Conservation (phyloP, 2,797 vertebrate species). For the Setipinna tenuifilis region DNA sequence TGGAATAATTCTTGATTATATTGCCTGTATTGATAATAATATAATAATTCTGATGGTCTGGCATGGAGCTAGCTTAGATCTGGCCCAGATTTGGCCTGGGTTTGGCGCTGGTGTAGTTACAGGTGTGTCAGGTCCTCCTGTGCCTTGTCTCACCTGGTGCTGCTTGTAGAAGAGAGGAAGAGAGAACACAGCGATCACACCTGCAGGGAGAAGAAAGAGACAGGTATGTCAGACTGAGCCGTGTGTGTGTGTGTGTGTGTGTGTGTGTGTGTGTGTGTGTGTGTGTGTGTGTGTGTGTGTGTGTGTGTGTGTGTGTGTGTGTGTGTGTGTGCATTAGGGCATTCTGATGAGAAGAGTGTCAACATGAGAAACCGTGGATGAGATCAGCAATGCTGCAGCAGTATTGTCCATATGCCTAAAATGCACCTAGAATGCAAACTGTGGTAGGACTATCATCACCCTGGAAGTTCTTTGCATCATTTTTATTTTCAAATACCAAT, state of each 20-base stretch:
- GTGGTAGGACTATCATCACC: too few species aligned
- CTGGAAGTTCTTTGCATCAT: too few species aligned
- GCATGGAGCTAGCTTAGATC: background rate
- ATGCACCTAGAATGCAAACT: too few species aligned
- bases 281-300: background rate
- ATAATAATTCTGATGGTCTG: background rate
- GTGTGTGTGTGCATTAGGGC: conserved; percentile 2
- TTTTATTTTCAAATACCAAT: too few species aligned
- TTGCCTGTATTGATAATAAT: too few species aligned
- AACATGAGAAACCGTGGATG: too few species aligned
- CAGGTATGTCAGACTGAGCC: background rate
- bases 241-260: background rate
- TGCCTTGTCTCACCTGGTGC: conserved; percentile 77
- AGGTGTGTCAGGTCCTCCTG: background rate
- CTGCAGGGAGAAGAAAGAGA: conserved; percentile 64
- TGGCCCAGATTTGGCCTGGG: background rate
- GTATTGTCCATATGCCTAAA: too few species aligned
- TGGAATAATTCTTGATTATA: background rate
- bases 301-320: background rate
- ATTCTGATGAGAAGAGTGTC: too few species aligned
- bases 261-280: conserved; percentile 4
- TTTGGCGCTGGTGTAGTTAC: background rate
- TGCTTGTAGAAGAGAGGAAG: conserved; percentile 88
- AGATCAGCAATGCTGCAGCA: too few species aligned
- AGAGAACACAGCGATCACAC: conserved; percentile 86